Evolutionary conservation across 2,113 vertebrate species (phyloP).

Genomic region (Camelus bactrianus): DNA sequence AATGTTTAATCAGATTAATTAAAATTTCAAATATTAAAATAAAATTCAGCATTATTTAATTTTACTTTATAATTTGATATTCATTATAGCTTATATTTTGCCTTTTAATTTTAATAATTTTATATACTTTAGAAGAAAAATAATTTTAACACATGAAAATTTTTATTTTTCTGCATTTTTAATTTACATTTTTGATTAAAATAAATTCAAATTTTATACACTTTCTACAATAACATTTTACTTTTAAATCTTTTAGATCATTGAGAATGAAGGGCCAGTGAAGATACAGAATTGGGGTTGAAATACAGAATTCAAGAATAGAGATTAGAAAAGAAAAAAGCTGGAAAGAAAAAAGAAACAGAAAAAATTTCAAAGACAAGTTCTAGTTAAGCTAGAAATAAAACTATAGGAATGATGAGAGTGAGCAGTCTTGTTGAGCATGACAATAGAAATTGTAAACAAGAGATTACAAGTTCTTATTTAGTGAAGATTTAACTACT

Average conservation of each 20-base stretch:
- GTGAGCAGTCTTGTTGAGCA: not conserved
- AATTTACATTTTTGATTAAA: slow-evolving; percentile 23
- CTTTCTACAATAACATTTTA: not conserved
- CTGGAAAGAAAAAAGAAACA: not conserved
- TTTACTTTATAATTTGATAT: slow-evolving; percentile 53
- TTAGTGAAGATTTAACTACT: slow-evolving; percentile 36
- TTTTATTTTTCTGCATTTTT: slow-evolving; percentile 1
- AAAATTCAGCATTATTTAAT: slow-evolving; percentile 41
- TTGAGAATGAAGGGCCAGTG: slow-evolving; percentile 24
- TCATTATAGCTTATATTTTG: not conserved
- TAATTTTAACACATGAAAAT: not conserved
- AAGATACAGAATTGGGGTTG: not conserved
- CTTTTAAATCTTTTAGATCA: slow-evolving; percentile 31
- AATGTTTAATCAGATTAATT: slow-evolving; percentile 20
- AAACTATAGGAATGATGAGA: not conserved
- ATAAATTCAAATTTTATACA: not conserved
- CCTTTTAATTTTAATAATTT: slow-evolving; percentile 26
- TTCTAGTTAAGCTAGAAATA: slow-evolving; percentile 41
- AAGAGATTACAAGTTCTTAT: slow-evolving; percentile 18
- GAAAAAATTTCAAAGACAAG: not conserved
- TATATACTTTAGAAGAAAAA: slow-evolving; percentile 46
- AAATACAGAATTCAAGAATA: slow-evolving; percentile 48
- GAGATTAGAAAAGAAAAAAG: not conserved
- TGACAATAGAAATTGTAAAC: not conserved
- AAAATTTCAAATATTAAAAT: slow-evolving; percentile 41